phyloP scores from a whole-genome alignment of 2,113 vertebrate species.

The Larimichthys polyactis region DNA sequence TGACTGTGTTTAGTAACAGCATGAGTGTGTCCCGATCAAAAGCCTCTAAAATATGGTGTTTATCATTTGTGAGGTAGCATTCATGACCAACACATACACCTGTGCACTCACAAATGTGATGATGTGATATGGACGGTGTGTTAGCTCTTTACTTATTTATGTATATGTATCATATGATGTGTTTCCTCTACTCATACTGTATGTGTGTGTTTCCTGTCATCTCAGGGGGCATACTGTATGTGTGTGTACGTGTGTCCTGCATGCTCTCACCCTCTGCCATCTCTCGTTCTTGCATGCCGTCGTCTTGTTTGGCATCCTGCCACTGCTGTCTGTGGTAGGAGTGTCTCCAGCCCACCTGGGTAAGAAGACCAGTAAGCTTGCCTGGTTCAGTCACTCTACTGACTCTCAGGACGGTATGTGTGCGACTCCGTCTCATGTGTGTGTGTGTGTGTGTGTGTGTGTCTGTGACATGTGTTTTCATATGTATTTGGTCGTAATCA shows the following conservation, averaged over 20 bases:
- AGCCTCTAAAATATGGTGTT: neutral
- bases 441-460: constrained; percentile 24
- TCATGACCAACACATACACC: neutral
- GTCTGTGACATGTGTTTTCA: constrained; percentile 5
- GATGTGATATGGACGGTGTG: neutral
- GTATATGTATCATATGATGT: constrained; percentile 10
- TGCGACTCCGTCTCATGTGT: constrained; percentile 21
- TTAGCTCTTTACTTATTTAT: constrained; percentile 20
- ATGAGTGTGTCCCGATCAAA: neutral
- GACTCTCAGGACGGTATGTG: constrained; percentile 52
- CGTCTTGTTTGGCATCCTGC: constrained; percentile 47
- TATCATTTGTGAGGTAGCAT: neutral
- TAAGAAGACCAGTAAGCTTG: constrained; percentile 56
- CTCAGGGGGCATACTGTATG: constrained; percentile 11
- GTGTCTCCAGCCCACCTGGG: constrained; percentile 49
- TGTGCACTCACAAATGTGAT: neutral
- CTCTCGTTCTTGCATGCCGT: constrained; percentile 54
- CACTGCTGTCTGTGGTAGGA: constrained; percentile 43
- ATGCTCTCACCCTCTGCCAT: constrained; percentile 39
- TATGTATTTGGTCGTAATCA: neutral
- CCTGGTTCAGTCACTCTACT: constrained; percentile 52
- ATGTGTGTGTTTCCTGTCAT: constrained; percentile 31
- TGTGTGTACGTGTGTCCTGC: constrained; percentile 29
- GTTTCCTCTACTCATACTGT: constrained; percentile 2
- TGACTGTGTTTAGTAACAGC: constrained; percentile 10